Evolutionary conservation across 2,797 vertebrate species (phyloP), one percentile per base, ranked within the genome.

Genomic region (Rhynchotus rufescens): DNA sequence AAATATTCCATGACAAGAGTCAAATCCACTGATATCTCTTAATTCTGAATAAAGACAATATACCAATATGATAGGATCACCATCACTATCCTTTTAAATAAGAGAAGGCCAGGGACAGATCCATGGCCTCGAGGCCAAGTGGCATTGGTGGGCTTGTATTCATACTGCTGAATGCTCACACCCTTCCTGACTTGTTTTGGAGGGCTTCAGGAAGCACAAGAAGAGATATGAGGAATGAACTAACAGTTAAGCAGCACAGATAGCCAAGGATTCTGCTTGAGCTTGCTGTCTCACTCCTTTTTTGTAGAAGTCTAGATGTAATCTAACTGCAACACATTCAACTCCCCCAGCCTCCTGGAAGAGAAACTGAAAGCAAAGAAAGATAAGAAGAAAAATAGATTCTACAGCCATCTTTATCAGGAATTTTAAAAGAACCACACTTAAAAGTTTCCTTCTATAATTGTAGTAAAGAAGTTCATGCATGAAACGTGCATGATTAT

Each of bases 31-130:
- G 57, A 80, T 77, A 80, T 88, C 20, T 94, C 56, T 66, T 86
- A 80, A 93, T 89, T 94, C 74, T 84, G 86, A 91, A 68, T 86
- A 83, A 84, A 91, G 66, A 44, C 40, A 86, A 81, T 74, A 62
- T 34, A 85, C 34, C 34, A 72, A n/a, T 62, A 87, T 7, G 17
- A 57, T 73, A 81, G 3, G 65, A 84, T 44, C 51, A 51, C 47
- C 44, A 30, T 69, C 52, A 47, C 12, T 85, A 76, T 75, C 12
- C 25, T 64, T 81, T 60, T 40, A 69, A 66, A 26, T 59, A 52
- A 76, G 66, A 90, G 42, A 83, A 45, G 32, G 69, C 6, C 42
- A 76, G 34, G 28, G 73, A 52, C 15, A n/a, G 16, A 74, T 67
- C 36, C 61, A 68, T 42, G 38, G 17, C 16, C 80, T 26, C 28